Base-by-base conservation (phyloP, 2,797 vertebrate genomes). In the Arctocebus calabarensis region DNA sequence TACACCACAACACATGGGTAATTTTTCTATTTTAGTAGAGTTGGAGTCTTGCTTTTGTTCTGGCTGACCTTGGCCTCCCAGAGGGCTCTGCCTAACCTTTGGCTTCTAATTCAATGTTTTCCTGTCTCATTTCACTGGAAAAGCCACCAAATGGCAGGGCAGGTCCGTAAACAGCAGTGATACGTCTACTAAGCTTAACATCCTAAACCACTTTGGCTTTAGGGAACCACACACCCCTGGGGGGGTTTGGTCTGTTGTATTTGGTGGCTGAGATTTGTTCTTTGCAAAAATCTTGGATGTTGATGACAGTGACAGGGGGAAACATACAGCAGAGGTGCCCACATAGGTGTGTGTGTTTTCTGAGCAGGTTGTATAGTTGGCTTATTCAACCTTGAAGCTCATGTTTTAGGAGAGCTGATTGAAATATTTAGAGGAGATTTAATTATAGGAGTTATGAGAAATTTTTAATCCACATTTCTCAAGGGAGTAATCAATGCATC, bases 61-160 rank as follows among this genome's bases (percentile, higher is more conserved):
- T 52, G 48, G 14, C 12, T 52, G 48, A 3, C 48, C 48, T 52
- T 52, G 48, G 14, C 48, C 48, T 52, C 48, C 48, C 48, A 52
- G 48, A 52, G 48, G 16, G 14, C 48, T 52, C 48, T 52, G 48
- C 48, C 48, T 52, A 52, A 16, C 48, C 14, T 52, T 52, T 17
- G 48, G 68, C 52, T 91, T 91, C 71, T 68, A 93, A 88, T 91
- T 68, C 92, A 94, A 86, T 68, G 48, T 86, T 94, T 90, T 77
- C 34, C 25, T 88, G 86, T 88, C 82, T 92, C 8, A 32, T 84
- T 94, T 94, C 64, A 75, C 68, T 88, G 71, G 34, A 81, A 77
- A 84, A 86, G 64, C 22, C 19, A 37, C 81, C 88, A 90, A 92
- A 84, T 22, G 7, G 19, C 32, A 34, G 20, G 66, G 37, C 34